phyloP scores from a whole-genome alignment of 2,797 vertebrate genomes.

The Acanthurus lineatus region DNA sequence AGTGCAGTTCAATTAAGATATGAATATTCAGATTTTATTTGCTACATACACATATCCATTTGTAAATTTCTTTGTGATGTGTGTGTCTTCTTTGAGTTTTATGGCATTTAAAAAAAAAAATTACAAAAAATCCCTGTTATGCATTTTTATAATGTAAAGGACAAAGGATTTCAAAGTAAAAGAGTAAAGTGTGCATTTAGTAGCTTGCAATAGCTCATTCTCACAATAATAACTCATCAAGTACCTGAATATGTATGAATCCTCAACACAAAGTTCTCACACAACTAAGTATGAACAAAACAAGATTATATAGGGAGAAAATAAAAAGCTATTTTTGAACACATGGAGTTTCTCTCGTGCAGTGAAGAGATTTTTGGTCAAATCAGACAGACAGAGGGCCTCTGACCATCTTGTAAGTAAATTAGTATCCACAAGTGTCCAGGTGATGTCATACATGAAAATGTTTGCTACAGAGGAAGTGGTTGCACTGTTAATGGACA shows the following conservation, averaged over 20 bases:
- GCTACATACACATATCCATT: background rate
- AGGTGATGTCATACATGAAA: constrained; percentile 23
- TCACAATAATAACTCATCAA: background rate
- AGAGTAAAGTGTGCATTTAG: background rate
- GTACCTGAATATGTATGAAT: background rate
- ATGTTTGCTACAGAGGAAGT: constrained; percentile 3
- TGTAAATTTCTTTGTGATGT: background rate
- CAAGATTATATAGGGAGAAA: background rate
- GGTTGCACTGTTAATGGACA: background rate
- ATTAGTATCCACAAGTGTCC: background rate
- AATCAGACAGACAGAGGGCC: background rate
- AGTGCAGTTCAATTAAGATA: background rate
- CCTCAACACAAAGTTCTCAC: background rate
- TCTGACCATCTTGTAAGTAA: background rate
- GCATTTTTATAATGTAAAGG: background rate
- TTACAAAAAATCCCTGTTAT: background rate
- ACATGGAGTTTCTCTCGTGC: background rate
- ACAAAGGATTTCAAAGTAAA: background rate
- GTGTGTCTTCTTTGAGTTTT: background rate
- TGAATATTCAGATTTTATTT: background rate
- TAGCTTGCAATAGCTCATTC: background rate
- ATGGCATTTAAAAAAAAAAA: background rate
- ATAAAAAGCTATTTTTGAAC: background rate
- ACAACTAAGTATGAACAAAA: background rate
- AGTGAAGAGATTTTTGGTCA: background rate